Evolutionary conservation across 2,113 vertebrate genomes (phyloP).

Genomic region (Zosterops hypoxanthus): DNA sequence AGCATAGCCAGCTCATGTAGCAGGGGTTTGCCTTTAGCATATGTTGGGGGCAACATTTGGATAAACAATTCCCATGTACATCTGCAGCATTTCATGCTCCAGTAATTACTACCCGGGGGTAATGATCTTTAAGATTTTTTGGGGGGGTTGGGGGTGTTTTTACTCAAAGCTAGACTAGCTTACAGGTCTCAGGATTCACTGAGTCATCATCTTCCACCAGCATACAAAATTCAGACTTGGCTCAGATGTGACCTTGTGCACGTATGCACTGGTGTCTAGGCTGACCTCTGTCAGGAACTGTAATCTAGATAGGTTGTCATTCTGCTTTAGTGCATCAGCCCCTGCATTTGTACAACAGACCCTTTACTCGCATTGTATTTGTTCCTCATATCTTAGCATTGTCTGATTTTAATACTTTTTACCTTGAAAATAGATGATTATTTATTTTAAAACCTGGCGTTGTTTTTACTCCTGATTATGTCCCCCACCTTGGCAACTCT

Average conservation of each 20-base stretch:
- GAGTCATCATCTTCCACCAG: constrained; percentile 4
- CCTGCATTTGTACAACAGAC: not conserved
- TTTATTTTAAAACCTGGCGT: not conserved
- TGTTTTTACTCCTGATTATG: not conserved
- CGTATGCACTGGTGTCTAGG: not conserved
- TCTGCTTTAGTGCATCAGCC: not conserved
- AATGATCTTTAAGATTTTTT: not conserved
- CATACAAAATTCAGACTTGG: not conserved
- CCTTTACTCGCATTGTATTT: not conserved
- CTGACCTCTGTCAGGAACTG: constrained; percentile 10
- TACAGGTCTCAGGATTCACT: not conserved
- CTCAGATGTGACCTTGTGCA: not conserved
- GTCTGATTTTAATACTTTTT: not conserved
- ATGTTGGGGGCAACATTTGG: not conserved
- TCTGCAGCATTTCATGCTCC: constrained; percentile 40
- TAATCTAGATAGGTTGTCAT: not conserved
- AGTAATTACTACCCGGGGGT: not conserved
- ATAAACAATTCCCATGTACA: constrained; percentile 9
- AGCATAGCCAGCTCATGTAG: not conserved
- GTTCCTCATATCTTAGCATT: not conserved
- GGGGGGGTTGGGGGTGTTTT: not conserved
- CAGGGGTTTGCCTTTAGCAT: not conserved
- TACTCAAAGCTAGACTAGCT: not conserved
- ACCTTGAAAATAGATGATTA: not conserved
- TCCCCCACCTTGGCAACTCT: not conserved